Evolutionary conservation across 2,797 vertebrate species (phyloP).

Genomic region (Spinus pinus): DNA sequence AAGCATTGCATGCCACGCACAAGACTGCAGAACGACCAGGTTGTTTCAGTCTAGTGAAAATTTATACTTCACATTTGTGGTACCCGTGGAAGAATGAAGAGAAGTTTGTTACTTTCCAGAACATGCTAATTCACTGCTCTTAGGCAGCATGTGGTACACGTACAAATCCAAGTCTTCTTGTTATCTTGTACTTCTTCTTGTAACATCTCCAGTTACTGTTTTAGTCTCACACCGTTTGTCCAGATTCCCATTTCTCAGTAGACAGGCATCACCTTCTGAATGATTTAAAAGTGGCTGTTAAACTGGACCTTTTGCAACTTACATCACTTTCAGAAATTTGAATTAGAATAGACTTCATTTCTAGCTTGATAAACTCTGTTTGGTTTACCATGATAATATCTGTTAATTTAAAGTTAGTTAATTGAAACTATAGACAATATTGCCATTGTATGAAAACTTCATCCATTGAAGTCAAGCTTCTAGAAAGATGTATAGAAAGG

Average conservation of each 20-base stretch:
- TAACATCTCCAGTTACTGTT: not conserved
- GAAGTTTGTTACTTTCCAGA: not conserved
- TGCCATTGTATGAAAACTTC: not conserved
- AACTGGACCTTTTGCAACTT: not conserved
- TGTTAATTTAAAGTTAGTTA: not conserved
- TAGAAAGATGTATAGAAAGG: not conserved
- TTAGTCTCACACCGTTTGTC: not conserved
- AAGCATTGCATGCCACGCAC: not conserved
- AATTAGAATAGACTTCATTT: not conserved
- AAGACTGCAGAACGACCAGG: not conserved
- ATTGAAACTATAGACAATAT: not conserved
- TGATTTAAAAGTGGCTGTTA: not conserved
- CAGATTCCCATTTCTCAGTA: not conserved
- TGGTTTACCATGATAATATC: not conserved
- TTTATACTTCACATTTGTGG: not conserved
- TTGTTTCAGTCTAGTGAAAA: not conserved
- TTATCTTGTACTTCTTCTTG: not conserved
- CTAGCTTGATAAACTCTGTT: not conserved
- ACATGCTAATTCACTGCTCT: not conserved
- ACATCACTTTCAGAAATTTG: not conserved
- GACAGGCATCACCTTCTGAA: not conserved
- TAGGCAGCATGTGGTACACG: not conserved
- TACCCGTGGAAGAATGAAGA: not conserved
- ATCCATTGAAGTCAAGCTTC: not conserved
- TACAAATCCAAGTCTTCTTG: not conserved